Evolutionary conservation across 1,140 invertebrate genomes (phyloP).

Genomic region (Zophobas morio): DNA sequence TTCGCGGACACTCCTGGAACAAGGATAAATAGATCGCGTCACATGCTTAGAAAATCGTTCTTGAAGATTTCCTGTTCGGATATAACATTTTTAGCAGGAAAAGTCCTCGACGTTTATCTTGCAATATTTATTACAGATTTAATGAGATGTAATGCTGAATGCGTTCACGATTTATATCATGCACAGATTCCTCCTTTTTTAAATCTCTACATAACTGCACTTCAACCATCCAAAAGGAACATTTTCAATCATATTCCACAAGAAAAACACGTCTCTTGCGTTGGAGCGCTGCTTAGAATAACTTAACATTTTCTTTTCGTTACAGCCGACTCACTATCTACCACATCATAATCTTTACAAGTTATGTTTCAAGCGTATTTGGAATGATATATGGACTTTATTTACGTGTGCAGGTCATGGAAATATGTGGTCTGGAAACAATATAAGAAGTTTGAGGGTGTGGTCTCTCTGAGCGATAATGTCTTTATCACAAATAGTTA

Average conservation of each 20-base stretch:
- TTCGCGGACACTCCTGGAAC: conserved; percentile 32
- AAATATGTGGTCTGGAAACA: conserved; percentile 41
- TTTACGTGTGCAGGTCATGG: conserved; percentile 40
- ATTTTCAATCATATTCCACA: conserved; percentile 34
- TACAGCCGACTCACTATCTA: conserved; percentile 5
- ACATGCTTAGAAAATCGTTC: conserved; percentile 35
- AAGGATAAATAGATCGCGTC: conserved; percentile 40
- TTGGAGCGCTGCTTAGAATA: conserved; percentile 29
- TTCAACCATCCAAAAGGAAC: background rate
- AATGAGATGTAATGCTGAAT: conserved; percentile 27
- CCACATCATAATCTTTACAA: conserved; percentile 37
- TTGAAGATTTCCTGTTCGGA: conserved; percentile 24
- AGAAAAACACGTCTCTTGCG: conserved; percentile 20
- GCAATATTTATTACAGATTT: conserved; percentile 37
- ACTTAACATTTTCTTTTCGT: conserved; percentile 39
- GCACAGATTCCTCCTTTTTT: conserved; percentile 1
- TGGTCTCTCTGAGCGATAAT: conserved; percentile 26
- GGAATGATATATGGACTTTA: conserved; percentile 40
- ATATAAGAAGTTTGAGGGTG: conserved; percentile 33
- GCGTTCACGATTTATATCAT: conserved; percentile 8
- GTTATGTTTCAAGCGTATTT: conserved; percentile 37
- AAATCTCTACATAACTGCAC: background rate
- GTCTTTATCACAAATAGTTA: conserved; percentile 30
- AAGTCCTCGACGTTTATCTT: conserved; percentile 31
- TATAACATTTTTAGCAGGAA: conserved; percentile 36